phyloP scores from a whole-genome alignment of 2,888 invertebrate genomes.

The Eristalis intricaria region DNA sequence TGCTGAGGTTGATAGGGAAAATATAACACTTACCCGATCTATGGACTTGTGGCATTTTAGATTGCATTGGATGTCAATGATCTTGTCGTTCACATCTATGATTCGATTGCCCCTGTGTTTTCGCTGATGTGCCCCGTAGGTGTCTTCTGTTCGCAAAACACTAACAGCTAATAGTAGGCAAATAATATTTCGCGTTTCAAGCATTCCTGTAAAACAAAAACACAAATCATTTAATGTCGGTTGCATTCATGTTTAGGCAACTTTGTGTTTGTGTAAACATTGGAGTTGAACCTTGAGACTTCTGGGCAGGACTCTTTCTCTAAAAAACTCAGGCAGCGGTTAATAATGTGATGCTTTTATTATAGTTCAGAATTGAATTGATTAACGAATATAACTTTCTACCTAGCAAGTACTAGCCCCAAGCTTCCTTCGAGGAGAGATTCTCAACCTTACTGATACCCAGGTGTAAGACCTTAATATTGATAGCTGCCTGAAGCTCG shows the following conservation, averaged over 20 bases:
- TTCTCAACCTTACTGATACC: too few relatives aligned
- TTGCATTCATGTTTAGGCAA: neutral
- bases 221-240: neutral
- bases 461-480: too few relatives aligned
- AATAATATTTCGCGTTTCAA: conserved; percentile 62
- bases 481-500: too few relatives aligned
- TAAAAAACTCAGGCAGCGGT: too few relatives aligned
- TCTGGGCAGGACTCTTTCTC: too few relatives aligned
- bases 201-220: conserved; percentile 59
- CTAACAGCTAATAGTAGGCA: conserved; percentile 68
- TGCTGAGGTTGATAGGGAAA: neutral
- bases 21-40: conserved; percentile 42
- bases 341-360: too few relatives aligned
- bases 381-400: too few relatives aligned
- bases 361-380: too few relatives aligned
- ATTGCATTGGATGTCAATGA: conserved; percentile 78
- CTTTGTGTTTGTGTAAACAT: neutral
- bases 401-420: too few relatives aligned
- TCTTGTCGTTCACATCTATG: conserved; percentile 79
- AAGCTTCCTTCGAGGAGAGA: too few relatives aligned
- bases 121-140: conserved; percentile 67
- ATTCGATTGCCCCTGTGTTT: conserved; percentile 68
- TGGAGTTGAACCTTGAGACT: too few relatives aligned
- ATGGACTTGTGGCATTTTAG: conserved; percentile 75
- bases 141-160: conserved; percentile 60